phyloP scores from a whole-genome alignment of 1,140 invertebrate genomes.

The Pomacea maculata region DNA sequence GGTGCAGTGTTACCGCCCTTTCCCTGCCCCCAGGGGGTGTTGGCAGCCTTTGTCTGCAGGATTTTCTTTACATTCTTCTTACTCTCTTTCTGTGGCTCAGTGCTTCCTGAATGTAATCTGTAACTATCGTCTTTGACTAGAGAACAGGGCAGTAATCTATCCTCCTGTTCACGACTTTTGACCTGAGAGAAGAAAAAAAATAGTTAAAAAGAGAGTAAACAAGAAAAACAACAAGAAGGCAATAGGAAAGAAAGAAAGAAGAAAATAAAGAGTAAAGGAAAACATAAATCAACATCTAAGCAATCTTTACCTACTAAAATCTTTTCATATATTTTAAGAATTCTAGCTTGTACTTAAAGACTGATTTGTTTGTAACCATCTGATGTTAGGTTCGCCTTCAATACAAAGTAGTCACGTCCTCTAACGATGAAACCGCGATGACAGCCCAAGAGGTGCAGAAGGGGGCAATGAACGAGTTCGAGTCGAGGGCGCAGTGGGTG shows the following conservation, averaged over 20 bases:
- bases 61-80: too few relatives aligned
- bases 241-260: neutral
- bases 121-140: too few relatives aligned
- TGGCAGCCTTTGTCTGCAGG: too few relatives aligned
- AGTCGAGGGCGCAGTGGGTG: slow-evolving; percentile 37
- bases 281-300: neutral
- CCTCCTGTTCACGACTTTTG: too few relatives aligned
- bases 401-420: slow-evolving; percentile 53
- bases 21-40: too few relatives aligned
- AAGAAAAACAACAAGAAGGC: neutral
- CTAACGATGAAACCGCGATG: slow-evolving; percentile 28
- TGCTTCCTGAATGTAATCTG: too few relatives aligned
- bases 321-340: too few relatives aligned
- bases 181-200: neutral
- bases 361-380: too few relatives aligned
- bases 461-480: slow-evolving; percentile 53
- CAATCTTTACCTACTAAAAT: too few relatives aligned
- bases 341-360: too few relatives aligned
- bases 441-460: slow-evolving; percentile 51
- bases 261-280: neutral
- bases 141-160: too few relatives aligned
- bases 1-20: neutral
- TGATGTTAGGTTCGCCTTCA: slow-evolving; percentile 47
- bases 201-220: neutral
- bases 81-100: too few relatives aligned